These are phyloP conservation scores for Apostichopus californicus DNA, from an alignment of 35 echinoderm and acorn worm species.

Conservation along the genomic window DNA sequence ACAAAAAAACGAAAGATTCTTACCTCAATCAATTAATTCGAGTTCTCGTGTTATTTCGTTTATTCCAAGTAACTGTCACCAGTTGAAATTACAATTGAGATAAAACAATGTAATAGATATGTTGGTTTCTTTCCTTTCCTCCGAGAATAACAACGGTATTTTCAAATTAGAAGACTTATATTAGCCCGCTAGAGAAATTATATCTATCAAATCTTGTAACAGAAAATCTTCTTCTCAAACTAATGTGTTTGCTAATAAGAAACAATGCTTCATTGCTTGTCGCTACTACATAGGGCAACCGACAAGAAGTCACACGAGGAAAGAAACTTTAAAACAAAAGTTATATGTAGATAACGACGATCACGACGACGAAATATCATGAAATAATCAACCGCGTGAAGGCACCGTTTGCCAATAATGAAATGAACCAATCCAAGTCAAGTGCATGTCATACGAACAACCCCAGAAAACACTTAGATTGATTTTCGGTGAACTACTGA, in stretches of 20 bases:
- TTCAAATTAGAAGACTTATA: no score
- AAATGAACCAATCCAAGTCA: background rate
- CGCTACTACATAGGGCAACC: no score
- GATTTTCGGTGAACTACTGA: background rate
- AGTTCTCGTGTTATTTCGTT: background rate
- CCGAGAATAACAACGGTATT: background rate
- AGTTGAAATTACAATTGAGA: background rate
- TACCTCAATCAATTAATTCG: background rate
- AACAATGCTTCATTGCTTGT: background rate
- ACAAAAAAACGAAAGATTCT: background rate
- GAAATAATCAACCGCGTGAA: background rate
- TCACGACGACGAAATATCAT: background rate
- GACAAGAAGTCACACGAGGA: no score
- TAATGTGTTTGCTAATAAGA: no score
- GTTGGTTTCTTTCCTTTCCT: background rate
- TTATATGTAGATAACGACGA: background rate
- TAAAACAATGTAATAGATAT: background rate
- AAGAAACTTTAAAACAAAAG: no score
- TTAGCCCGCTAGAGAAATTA: no score
- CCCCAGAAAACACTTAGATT: background rate
- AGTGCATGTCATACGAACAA: background rate
- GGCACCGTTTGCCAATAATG: background rate
- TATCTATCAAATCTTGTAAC: no score
- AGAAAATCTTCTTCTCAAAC: no score
- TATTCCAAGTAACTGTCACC: background rate